These are phyloP conservation scores for Microchrysa polita DNA, from an alignment of 2,888 invertebrate genomes.

Conservation along the genomic window DNA sequence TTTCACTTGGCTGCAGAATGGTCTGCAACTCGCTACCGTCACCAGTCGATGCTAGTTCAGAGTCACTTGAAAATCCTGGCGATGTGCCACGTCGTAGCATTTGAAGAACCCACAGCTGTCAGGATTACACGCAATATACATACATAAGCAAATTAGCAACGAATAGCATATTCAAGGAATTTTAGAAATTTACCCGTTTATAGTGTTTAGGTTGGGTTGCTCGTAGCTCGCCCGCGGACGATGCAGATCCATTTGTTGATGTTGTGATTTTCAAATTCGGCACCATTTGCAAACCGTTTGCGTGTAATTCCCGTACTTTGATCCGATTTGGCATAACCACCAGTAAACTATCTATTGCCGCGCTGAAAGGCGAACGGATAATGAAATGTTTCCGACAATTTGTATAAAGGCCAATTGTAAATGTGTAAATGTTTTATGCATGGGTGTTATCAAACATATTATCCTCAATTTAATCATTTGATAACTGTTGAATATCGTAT, in stretches of 20 bases:
- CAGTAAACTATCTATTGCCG: too few relatives aligned
- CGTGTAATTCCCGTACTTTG: neutral
- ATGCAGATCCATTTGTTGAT: neutral
- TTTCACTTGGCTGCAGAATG: slow-evolving; percentile 65
- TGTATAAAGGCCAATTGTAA: neutral
- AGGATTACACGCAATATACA: too few relatives aligned
- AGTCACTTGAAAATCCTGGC: slow-evolving; percentile 20
- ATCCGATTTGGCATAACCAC: slow-evolving; percentile 18
- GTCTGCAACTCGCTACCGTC: slow-evolving; percentile 66
- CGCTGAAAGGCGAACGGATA: too few relatives aligned
- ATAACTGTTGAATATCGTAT: slow-evolving; percentile 7
- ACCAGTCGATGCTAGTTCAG: slow-evolving; percentile 1
- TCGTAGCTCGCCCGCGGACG: neutral
- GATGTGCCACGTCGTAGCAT: slow-evolving; percentile 37
- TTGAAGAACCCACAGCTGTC: slow-evolving; percentile 46
- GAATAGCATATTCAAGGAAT: neutral
- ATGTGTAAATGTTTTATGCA: neutral
- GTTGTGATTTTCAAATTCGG: slow-evolving; percentile 6
- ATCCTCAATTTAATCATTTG: slow-evolving; percentile 16
- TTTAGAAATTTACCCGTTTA: slow-evolving; percentile 29
- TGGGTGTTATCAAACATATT: slow-evolving; percentile 4
- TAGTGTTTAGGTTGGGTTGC: slow-evolving; percentile 20
- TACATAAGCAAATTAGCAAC: neutral
- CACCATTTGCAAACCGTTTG: slow-evolving; percentile 26
- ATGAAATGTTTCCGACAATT: slow-evolving; percentile 7